Conservation (phyloP, 2,888 invertebrate species). For the Rhingia campestris region DNA sequence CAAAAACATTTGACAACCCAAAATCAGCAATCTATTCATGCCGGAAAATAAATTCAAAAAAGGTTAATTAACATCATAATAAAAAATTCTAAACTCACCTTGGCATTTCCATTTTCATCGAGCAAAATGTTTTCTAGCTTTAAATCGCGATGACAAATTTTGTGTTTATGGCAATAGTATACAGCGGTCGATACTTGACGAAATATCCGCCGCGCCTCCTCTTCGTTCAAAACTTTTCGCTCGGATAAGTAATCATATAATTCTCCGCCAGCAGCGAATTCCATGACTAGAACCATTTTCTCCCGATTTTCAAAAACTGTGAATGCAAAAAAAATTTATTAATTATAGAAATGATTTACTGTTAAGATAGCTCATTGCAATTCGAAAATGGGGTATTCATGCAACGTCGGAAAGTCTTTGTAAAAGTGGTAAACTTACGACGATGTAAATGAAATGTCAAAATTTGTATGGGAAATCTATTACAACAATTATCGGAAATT, state of each 20-base stretch:
- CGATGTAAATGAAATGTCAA: too few species aligned
- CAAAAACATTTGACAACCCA: conserved; percentile 98
- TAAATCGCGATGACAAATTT: conserved; percentile 97
- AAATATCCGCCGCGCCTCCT: conserved; percentile 96
- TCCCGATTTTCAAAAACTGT: conserved; percentile 98
- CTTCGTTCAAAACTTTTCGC: conserved; percentile 94
- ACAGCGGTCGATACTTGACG: conserved; percentile 98
- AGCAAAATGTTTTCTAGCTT: conserved; percentile 97
- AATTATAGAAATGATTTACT: not conserved
- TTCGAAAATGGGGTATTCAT: too few species aligned
- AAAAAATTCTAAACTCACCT: conserved; percentile 85
- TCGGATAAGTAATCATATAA: conserved; percentile 98
- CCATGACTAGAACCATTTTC: conserved; percentile 99
- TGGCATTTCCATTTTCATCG: conserved; percentile 96
- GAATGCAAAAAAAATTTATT: conserved; percentile 8
- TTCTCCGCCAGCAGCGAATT: conserved; percentile 99
- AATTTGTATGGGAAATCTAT: too few species aligned
- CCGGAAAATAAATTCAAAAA: not conserved
- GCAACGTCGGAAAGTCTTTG: too few species aligned
- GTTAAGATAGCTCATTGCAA: too few species aligned
- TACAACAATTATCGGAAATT: too few species aligned
- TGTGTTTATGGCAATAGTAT: conserved; percentile 99
- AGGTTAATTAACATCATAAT: not conserved
- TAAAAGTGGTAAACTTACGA: too few species aligned
- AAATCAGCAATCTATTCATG: conserved; percentile 95